These are phyloP conservation scores for Cirrhinus molitorella DNA, from an alignment of 2,797 vertebrate species.

Conservation along the genomic window DNA sequence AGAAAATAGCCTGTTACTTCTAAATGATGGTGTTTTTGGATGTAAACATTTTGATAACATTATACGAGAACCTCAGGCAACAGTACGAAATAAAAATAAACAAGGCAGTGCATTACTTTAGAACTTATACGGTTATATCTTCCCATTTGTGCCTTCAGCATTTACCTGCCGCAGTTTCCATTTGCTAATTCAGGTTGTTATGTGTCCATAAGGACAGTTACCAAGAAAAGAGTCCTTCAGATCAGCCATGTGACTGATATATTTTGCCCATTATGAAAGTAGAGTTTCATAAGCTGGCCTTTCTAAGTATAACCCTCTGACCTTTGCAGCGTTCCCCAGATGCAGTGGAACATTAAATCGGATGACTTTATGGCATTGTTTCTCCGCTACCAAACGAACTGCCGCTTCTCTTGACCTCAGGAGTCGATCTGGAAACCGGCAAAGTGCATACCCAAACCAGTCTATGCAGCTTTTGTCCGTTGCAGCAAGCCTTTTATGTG, in stretches of 20 bases:
- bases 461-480: slow-evolving; percentile 42
- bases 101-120: neutral
- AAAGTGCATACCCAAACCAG: slow-evolving; percentile 28
- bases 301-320: slow-evolving; percentile 18
- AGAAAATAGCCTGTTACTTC: too few species aligned
- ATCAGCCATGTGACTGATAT: neutral
- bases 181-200: neutral
- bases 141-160: neutral
- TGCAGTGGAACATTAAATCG: neutral
- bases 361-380: slow-evolving; percentile 12
- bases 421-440: neutral
- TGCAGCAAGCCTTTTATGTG: slow-evolving; percentile 49
- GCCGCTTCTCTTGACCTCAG: neutral
- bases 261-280: neutral
- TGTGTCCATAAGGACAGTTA: neutral
- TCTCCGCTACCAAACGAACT: slow-evolving; percentile 6
- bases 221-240: neutral
- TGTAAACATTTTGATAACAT: too few species aligned
- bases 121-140: neutral
- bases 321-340: slow-evolving; percentile 2
- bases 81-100: too few species aligned
- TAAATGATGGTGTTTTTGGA: too few species aligned
- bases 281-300: slow-evolving; percentile 15
- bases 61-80: too few species aligned
- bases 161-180: neutral